Conservation (phyloP, 2,797 vertebrate species). For the Typhlichthys eigenmanni region DNA sequence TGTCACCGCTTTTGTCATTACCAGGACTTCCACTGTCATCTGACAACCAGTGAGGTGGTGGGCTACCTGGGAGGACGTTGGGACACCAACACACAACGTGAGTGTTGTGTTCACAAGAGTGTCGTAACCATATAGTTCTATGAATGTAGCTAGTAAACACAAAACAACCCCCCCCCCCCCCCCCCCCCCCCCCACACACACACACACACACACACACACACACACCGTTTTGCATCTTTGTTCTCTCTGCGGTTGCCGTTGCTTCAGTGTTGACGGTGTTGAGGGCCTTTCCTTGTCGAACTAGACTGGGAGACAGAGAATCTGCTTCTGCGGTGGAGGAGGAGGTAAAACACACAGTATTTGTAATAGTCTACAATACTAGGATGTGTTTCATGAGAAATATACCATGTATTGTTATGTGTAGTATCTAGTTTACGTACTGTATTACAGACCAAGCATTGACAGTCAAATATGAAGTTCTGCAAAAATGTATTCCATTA, state of each 20-base stretch:
- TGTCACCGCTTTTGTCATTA: slow-evolving; percentile 4
- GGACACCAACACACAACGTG: slow-evolving; percentile 94
- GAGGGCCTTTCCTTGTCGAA: slow-evolving; percentile 92
- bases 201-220: background rate
- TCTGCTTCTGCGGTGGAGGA: slow-evolving; percentile 84
- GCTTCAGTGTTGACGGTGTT: slow-evolving; percentile 88
- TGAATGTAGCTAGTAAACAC: background rate
- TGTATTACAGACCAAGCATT: too few species aligned
- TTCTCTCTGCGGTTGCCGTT: slow-evolving; percentile 2
- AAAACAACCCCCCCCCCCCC: too few species aligned
- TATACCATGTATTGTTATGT: too few species aligned
- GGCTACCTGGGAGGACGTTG: slow-evolving; percentile 94
- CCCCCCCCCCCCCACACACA: too few species aligned
- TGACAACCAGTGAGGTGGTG: slow-evolving; percentile 93
- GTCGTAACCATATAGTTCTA: too few species aligned
- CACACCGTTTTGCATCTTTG: background rate
- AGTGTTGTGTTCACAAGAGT: slow-evolving; percentile 33
- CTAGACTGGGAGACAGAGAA: slow-evolving; percentile 85
- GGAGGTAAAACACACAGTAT: slow-evolving; percentile 77
- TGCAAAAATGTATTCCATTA: background rate
- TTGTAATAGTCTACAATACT: too few species aligned
- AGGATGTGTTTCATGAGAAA: too few species aligned
- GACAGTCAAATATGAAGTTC: too few species aligned
- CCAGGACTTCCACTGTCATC: slow-evolving; percentile 96
- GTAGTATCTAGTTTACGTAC: too few species aligned